Conservation (phyloP, 64 coral and sea anemone genomes). For the Pocillopora verrucosa region DNA sequence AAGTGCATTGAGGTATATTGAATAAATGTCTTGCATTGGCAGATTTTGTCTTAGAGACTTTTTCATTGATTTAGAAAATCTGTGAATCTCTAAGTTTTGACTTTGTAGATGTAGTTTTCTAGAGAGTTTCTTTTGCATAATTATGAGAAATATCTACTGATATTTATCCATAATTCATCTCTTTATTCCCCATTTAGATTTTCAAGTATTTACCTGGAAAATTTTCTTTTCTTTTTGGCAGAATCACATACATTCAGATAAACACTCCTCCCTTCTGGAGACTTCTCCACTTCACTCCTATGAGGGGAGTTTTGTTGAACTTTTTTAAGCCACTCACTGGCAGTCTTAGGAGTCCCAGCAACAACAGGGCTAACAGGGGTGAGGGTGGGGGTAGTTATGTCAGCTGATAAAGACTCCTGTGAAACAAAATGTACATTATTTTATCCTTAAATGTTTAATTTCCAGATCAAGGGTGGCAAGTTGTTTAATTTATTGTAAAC, state of each 20-base stretch:
- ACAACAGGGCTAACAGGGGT: constrained; percentile 15
- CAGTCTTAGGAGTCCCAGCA: constrained; percentile 34
- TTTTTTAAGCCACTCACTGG: constrained; percentile 77
- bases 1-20: background rate
- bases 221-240: constrained; percentile 84
- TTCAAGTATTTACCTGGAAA: constrained; percentile 44
- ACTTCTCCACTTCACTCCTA: background rate
- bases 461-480: too few species aligned
- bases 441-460: background rate
- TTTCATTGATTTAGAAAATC: too few species aligned
- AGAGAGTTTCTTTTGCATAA: too few species aligned
- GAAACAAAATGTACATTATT: background rate
- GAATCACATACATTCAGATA: constrained; percentile 46
- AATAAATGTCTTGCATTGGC: background rate
- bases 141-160: too few species aligned
- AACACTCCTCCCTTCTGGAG: constrained; percentile 4
- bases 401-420: constrained; percentile 29
- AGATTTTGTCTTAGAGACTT: background rate
- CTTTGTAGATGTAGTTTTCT: too few species aligned
- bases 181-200: too few species aligned
- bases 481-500: too few species aligned
- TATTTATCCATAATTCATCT: too few species aligned
- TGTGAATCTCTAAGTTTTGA: too few species aligned
- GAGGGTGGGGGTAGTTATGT: constrained; percentile 57
- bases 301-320: constrained; percentile 44